phyloP scores from a whole-genome alignment of 2,113 vertebrate genomes.

The Campylomormyrus tamandua region DNA sequence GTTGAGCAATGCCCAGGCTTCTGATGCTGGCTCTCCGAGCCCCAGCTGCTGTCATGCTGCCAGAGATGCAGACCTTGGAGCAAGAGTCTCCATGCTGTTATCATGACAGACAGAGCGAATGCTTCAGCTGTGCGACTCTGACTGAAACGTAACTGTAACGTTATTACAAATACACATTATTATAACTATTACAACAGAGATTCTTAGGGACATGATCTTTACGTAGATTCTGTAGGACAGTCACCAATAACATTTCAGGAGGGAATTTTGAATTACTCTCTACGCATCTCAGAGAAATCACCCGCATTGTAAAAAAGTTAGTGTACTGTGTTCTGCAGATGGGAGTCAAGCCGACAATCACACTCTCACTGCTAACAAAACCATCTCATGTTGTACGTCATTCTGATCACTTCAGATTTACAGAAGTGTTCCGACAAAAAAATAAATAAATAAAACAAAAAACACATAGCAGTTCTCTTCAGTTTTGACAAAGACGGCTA shows the following conservation, averaged over 20 bases:
- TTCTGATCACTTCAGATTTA: background rate
- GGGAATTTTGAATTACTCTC: background rate
- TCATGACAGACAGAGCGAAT: background rate
- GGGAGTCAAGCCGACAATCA: background rate
- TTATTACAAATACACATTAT: background rate
- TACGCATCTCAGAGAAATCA: background rate
- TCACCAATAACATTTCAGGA: background rate
- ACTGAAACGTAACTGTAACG: background rate
- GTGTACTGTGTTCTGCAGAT: background rate
- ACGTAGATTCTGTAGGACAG: background rate
- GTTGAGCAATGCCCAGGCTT: slow-evolving; percentile 54
- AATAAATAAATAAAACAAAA: background rate
- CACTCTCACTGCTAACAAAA: background rate
- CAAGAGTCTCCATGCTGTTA: background rate
- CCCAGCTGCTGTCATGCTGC: background rate
- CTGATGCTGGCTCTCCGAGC: background rate
- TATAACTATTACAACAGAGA: background rate
- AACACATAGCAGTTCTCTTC: background rate
- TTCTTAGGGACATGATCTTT: background rate
- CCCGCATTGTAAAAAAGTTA: background rate
- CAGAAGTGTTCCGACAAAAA: background rate
- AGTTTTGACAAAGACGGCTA: background rate
- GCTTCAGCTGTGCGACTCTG: background rate
- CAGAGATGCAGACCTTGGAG: background rate
- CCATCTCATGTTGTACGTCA: background rate